Evolutionary conservation across 2,888 invertebrate genomes (phyloP).

Genomic region (Danaus chrysippus): DNA sequence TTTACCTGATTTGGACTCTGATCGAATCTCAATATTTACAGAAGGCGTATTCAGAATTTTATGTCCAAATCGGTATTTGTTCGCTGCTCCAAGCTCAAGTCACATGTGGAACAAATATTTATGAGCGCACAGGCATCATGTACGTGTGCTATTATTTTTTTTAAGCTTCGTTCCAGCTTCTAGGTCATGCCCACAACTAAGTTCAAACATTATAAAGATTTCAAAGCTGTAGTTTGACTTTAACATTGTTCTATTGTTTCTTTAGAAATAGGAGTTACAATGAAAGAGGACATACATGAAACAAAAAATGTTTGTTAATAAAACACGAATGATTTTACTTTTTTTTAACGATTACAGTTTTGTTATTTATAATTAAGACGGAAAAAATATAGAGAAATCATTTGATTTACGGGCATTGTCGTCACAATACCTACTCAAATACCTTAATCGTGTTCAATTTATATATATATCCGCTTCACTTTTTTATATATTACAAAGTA

Average conservation of each 20-base stretch:
- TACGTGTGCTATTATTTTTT: slow-evolving; percentile 30
- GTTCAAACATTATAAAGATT: slow-evolving; percentile 30
- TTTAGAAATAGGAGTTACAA: slow-evolving; percentile 19
- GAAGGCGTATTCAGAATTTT: slow-evolving; percentile 28
- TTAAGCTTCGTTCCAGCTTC: slow-evolving; percentile 28
- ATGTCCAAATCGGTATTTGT: slow-evolving; percentile 29
- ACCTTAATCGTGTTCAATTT: too few species aligned
- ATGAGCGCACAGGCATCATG: slow-evolving; percentile 27
- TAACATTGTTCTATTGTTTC: slow-evolving; percentile 25
- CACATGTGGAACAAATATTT: slow-evolving; percentile 32
- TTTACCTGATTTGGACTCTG: slow-evolving; percentile 32
- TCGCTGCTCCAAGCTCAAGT: slow-evolving; percentile 25
- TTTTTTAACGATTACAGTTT: background rate
- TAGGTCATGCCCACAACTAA: slow-evolving; percentile 29
- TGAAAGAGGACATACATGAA: slow-evolving; percentile 20
- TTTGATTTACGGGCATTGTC: too few species aligned
- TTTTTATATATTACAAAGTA: too few species aligned
- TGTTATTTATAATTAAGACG: too few species aligned
- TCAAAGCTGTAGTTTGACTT: slow-evolving; percentile 29
- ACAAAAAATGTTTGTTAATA: background rate
- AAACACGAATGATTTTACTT: background rate
- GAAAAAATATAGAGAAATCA: too few species aligned
- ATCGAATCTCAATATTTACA: slow-evolving; percentile 33
- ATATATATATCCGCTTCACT: too few species aligned
- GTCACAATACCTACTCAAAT: too few species aligned